These are phyloP conservation scores for Catajapyx aquilonaris DNA, from an alignment of 1,140 invertebrate species.

Conservation along the genomic window DNA sequence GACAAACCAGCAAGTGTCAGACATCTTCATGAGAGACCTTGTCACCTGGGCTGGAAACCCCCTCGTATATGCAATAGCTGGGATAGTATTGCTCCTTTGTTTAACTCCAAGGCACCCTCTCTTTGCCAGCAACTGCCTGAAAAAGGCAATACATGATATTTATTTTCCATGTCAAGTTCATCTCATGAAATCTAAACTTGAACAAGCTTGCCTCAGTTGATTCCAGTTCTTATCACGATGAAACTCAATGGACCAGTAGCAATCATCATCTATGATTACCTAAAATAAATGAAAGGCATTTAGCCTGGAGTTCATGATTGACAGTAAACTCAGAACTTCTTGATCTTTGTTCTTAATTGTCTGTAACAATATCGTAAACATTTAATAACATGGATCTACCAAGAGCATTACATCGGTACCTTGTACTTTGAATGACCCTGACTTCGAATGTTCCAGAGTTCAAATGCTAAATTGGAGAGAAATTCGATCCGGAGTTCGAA, in stretches of 20 bases:
- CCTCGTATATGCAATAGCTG: slow-evolving; percentile 70
- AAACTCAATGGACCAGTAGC: slow-evolving; percentile 75
- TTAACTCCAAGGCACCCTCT: slow-evolving; percentile 61
- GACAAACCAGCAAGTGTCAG: slow-evolving; percentile 41
- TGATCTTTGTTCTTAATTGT: too few species aligned
- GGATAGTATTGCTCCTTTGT: slow-evolving; percentile 68
- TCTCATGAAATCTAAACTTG: slow-evolving; percentile 1
- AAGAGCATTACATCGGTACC: too few species aligned
- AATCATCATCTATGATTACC: slow-evolving; percentile 51
- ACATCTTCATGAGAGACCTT: slow-evolving; percentile 58
- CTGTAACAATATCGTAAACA: too few species aligned
- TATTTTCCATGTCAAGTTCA: slow-evolving; percentile 2
- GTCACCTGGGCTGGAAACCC: slow-evolving; percentile 63
- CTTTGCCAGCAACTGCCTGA: slow-evolving; percentile 39
- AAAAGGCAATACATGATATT: slow-evolving; percentile 9
- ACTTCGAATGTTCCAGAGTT: too few species aligned
- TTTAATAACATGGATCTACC: too few species aligned
- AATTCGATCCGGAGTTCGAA: too few species aligned
- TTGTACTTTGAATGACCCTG: too few species aligned
- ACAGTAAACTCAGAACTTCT: too few species aligned
- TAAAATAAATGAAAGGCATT: slow-evolving; percentile 13
- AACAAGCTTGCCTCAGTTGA: slow-evolving; percentile 36
- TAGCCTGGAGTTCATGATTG: not conserved
- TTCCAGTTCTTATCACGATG: slow-evolving; percentile 62
- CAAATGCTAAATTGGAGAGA: too few species aligned